A percentile compares a stretch with the other conserved stretches of the same genome.
Conservation (phyloP, 2,888 invertebrate species). For the Corythucha ciliata region DNA sequence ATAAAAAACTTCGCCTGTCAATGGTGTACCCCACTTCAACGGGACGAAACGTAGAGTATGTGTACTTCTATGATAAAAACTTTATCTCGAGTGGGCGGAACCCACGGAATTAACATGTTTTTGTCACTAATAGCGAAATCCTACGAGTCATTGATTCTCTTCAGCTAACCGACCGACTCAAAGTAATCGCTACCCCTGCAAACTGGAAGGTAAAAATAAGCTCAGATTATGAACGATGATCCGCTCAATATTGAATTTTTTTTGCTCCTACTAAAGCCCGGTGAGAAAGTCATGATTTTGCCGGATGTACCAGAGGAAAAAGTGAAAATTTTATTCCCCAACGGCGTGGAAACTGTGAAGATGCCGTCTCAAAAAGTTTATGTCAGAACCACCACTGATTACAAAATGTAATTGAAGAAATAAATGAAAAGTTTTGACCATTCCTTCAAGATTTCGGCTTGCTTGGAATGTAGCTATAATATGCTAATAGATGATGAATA, state of each 20-base stretch:
- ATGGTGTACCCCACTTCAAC: constrained; percentile 79
- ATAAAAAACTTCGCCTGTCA: constrained; percentile 64
- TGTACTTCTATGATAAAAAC: constrained; percentile 35
- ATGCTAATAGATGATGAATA: too few relatives aligned
- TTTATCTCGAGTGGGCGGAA: too few relatives aligned
- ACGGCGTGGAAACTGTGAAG: constrained; percentile 53
- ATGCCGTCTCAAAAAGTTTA: constrained; percentile 71
- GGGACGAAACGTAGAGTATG: constrained; percentile 76
- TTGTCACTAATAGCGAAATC: constrained; percentile 72
- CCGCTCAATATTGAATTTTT: too few relatives aligned
- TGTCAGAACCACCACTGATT: constrained; percentile 61
- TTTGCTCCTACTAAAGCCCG: too few relatives aligned
- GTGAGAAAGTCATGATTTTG: constrained; percentile 70
- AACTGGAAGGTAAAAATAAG: constrained; percentile 63
- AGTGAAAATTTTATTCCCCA: constrained; percentile 55
- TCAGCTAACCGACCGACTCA: constrained; percentile 59
- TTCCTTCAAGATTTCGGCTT: too few relatives aligned
- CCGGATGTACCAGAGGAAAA: constrained; percentile 60
- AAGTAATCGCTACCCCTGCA: constrained; percentile 72
- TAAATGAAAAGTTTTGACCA: too few relatives aligned
- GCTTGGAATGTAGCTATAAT: too few relatives aligned
- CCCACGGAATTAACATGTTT: too few relatives aligned
- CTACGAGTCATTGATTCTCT: constrained; percentile 73
- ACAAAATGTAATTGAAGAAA: constrained; percentile 39
- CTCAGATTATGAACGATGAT: neutral